Base-by-base conservation (phyloP, 2,797 vertebrate species). In the Octomys mimax region DNA sequence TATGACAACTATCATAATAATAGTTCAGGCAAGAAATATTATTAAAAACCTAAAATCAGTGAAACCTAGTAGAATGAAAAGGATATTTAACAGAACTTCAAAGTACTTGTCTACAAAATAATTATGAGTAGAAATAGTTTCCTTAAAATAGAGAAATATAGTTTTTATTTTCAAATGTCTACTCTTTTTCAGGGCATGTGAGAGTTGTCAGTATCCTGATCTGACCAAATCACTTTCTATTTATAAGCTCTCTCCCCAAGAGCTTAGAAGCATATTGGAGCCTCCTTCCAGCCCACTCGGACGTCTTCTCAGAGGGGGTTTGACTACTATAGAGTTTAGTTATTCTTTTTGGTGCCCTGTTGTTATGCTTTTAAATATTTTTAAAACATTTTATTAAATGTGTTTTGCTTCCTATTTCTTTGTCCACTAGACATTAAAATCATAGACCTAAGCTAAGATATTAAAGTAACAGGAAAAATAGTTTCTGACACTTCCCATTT, bases 311-410 rank as follows among this genome's bases (percentile, higher is more conserved):
- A 18, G 46, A 4, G 57, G 70, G 49, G 28, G 13, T 24, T 52
- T 89, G 75, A 52, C 24, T 52, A 16, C 31, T 61, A 12, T 73
- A 66, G 70, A n/a, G 12, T 85, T 94, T 3, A 31, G 39, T 14
- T 87, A 14, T 59, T 8, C 52, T 89, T 49, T 89, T 89, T 82
- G 13, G 24, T 84, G 46, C n/a, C 26, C 52, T 57, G 6, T n/a
- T 90, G 92, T 86, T 81, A 54, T 71, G 62, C 89, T 81, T 95
- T 59, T 68, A 68, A 93, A 78, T 83, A 92, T 75, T 36, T 86
- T 31, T 62, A 89, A 81, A 39, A 6, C 2, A 82, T 31, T 92
- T 78, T 68, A 73, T 73, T 36, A 82, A 82, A 33, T 64, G 2
- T 1, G 7, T 42, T 28, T 81, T 18, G 1, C 18, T 86, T 46